phyloP scores from a whole-genome alignment of 2,113 vertebrate genomes.

The Trematocara stigmaticum region DNA sequence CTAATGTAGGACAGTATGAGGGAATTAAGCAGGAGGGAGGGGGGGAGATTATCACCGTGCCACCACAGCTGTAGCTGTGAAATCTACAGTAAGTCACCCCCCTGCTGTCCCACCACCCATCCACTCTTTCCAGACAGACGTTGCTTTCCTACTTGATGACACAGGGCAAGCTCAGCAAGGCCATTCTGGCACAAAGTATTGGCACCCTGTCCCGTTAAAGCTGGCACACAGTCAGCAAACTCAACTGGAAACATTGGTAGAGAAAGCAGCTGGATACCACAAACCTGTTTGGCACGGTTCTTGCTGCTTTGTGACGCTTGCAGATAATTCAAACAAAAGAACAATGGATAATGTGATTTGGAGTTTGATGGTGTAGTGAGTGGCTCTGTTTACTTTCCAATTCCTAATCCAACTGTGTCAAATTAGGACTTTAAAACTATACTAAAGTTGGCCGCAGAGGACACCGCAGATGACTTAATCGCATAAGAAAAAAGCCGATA shows the following conservation, averaged over 20 bases:
- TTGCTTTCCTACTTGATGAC: constrained; percentile 23
- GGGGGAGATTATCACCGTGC: constrained; percentile 48
- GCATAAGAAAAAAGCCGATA: not conserved
- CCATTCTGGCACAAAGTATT: constrained; percentile 11
- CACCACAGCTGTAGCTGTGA: constrained; percentile 54
- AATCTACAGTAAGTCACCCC: constrained; percentile 51
- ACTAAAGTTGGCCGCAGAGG: not conserved
- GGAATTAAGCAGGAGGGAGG: constrained; percentile 58
- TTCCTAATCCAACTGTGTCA: not conserved
- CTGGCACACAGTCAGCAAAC: constrained; percentile 30
- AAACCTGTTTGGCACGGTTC: not conserved
- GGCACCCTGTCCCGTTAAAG: constrained; percentile 7
- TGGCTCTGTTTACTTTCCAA: not conserved
- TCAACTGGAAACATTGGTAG: constrained; percentile 10
- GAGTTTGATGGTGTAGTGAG: not conserved
- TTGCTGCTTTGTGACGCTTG: not conserved
- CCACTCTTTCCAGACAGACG: constrained; percentile 19
- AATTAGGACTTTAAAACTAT: not conserved
- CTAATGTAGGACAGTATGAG: constrained; percentile 72
- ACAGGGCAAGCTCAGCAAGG: not conserved
- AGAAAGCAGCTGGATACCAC: constrained; percentile 1
- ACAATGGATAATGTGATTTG: not conserved
- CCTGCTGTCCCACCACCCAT: not conserved
- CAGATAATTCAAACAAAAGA: not conserved
- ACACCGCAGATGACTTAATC: not conserved